Evolutionary conservation across 2,113 vertebrate genomes (phyloP).

Genomic region (Catharus minimus): DNA sequence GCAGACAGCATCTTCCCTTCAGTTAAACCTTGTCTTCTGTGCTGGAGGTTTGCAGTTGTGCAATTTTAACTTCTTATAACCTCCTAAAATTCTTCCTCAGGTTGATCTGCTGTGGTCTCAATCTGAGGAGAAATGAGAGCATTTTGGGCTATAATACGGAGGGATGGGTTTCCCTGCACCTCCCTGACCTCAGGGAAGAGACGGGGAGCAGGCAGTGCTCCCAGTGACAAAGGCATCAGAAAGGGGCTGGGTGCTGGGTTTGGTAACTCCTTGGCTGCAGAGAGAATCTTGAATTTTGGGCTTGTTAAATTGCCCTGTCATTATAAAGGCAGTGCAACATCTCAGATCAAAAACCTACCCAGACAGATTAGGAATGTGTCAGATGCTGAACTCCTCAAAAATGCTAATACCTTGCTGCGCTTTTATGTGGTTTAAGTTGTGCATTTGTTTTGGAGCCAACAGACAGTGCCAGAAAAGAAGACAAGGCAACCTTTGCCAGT

Average conservation of each 20-base stretch:
- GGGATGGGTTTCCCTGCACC: fast-evolving
- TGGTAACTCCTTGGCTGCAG: not conserved
- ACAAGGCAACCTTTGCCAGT: conserved; percentile 45
- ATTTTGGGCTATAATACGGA: not conserved
- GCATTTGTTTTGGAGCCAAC: conserved; percentile 35
- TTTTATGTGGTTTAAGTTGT: conserved; percentile 64
- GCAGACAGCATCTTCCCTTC: not conserved
- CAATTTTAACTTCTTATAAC: not conserved
- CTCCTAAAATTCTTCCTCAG: not conserved
- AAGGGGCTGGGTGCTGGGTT: not conserved
- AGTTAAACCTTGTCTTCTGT: fast-evolving
- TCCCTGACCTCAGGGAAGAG: not conserved
- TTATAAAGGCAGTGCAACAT: not conserved
- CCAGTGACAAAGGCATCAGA: not conserved
- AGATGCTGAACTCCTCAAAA: conserved; percentile 46
- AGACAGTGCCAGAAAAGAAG: conserved; percentile 44
- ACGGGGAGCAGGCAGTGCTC: not conserved
- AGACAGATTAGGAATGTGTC: conserved; percentile 51
- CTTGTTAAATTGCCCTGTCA: conserved; percentile 1
- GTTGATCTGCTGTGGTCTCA: not conserved
- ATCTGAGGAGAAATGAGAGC: not conserved
- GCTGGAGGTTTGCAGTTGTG: not conserved
- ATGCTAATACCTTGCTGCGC: conserved; percentile 32
- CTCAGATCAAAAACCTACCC: conserved; percentile 46
- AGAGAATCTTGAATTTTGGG: not conserved